Percentiles rank a stretch among this genome's conserved stretches.
These are phyloP conservation scores for Drosophila burlai DNA, from an alignment of 1,140 invertebrate species.

Conservation along the genomic window DNA sequence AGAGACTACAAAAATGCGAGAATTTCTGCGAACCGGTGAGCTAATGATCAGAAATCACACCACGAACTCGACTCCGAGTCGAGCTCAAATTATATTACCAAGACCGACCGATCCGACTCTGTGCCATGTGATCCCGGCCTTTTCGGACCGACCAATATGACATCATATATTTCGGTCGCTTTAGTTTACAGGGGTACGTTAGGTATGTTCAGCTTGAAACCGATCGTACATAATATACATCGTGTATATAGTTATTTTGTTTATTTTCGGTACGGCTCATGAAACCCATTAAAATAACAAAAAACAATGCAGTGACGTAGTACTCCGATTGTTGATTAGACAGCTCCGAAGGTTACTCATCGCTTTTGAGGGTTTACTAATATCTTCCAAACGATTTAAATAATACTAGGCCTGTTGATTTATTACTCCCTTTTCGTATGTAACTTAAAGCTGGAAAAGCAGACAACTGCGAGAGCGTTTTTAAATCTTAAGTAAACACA, in stretches of 20 bases:
- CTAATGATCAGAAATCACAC: constrained; percentile 71
- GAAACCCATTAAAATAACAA: constrained; percentile 24
- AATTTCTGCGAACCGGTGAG: constrained; percentile 56
- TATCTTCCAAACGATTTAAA: constrained; percentile 4
- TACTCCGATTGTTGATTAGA: constrained; percentile 22
- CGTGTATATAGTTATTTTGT: constrained; percentile 15
- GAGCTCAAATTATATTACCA: constrained; percentile 43
- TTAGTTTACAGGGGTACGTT: constrained; percentile 37
- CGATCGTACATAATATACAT: constrained; percentile 6
- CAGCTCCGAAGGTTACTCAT: constrained; percentile 9
- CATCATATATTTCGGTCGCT: constrained; percentile 57
- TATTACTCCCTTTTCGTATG: constrained; percentile 18
- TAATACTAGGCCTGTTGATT: constrained; percentile 7
- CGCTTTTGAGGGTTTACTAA: constrained; percentile 11
- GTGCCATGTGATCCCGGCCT: constrained; percentile 58
- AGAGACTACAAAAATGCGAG: constrained; percentile 45
- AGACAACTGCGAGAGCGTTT: constrained; percentile 19
- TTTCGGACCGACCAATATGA: constrained; percentile 49
- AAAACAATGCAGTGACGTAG: constrained; percentile 32
- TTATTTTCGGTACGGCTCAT: constrained; percentile 27
- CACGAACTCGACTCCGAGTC: constrained; percentile 36
- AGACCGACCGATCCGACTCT: constrained; percentile 17
- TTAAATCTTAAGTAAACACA: constrained; percentile 35
- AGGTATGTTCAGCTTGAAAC: constrained; percentile 23
- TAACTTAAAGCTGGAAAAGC: constrained; percentile 6